A percentile compares a stretch with the other conserved stretches of the same genome.
Conservation (phyloP, 1,140 invertebrate genomes). For the Trichonephila clavata region DNA sequence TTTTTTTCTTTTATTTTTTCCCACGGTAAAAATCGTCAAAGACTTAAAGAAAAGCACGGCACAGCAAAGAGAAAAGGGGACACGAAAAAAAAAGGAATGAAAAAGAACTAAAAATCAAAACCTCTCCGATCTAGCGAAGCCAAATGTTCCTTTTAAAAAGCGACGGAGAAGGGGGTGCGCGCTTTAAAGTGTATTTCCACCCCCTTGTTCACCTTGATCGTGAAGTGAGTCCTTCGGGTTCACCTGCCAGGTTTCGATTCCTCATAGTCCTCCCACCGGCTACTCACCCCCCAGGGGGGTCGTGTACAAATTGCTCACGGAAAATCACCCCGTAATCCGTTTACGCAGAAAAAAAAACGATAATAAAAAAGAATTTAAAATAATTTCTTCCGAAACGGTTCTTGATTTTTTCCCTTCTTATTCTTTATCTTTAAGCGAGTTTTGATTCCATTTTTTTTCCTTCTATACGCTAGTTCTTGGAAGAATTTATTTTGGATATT, state of each 20-base stretch:
- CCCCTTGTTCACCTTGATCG: slow-evolving; percentile 70
- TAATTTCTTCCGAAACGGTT: no score
- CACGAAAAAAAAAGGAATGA: not conserved
- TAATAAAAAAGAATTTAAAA: not conserved
- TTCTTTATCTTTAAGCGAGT: not conserved
- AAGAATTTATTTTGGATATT: no score
- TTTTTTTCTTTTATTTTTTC: not conserved
- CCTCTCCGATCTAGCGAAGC: slow-evolving; percentile 7
- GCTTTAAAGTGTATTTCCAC: slow-evolving; percentile 56
- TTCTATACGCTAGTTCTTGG: no score
- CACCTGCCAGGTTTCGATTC: slow-evolving; percentile 67
- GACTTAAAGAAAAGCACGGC: not conserved
- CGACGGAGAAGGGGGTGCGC: not conserved
- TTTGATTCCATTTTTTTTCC: not conserved
- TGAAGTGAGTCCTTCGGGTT: slow-evolving; percentile 51
- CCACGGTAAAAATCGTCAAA: slow-evolving; percentile 37
- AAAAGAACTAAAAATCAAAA: not conserved
- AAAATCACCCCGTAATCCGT: not conserved
- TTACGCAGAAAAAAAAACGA: not conserved
- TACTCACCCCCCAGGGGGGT: slow-evolving; percentile 36
- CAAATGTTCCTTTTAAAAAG: slow-evolving; percentile 39
- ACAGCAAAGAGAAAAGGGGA: not conserved
- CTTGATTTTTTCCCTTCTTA: not conserved
- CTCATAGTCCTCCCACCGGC: slow-evolving; percentile 68
- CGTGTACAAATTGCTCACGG: slow-evolving; percentile 3